Evolutionary conservation across 1,140 invertebrate species (phyloP).

Genomic region (Zaprionus ornatus): DNA sequence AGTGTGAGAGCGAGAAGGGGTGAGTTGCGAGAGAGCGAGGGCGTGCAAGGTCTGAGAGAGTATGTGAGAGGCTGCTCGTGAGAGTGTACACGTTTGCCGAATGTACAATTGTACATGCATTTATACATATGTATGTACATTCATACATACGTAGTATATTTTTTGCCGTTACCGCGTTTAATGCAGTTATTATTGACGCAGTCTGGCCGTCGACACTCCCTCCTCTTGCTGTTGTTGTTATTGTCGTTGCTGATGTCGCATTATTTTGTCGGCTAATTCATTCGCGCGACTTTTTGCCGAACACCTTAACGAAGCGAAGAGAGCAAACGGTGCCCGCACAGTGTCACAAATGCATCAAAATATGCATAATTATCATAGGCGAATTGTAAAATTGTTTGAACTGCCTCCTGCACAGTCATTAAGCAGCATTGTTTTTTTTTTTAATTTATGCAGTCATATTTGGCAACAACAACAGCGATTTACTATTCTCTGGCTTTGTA

Average conservation of each 20-base stretch:
- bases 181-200: conserved; percentile 81
- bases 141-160: conserved; percentile 5
- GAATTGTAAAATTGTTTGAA: conserved; percentile 31
- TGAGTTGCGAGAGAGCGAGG: conserved; percentile 1
- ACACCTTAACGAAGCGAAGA: conserved; percentile 6
- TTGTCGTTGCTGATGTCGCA: not conserved
- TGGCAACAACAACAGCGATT: conserved; percentile 8
- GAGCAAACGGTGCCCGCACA: conserved; percentile 3
- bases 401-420: conserved; percentile 13
- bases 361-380: conserved; percentile 25
- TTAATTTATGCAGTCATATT: conserved; percentile 12
- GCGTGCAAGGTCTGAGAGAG: conserved; percentile 14
- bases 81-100: conserved; percentile 8
- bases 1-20: conserved; percentile 5
- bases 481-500: not conserved
- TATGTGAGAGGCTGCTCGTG: not conserved
- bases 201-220: conserved; percentile 45
- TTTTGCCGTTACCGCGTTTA: conserved; percentile 47
- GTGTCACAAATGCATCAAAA: not conserved
- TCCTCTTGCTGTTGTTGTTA: not conserved
- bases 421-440: conserved; percentile 16
- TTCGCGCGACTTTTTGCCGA: conserved; percentile 11
- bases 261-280: conserved; percentile 29
- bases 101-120: not conserved
- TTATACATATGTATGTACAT: not conserved